Evolutionary conservation across 2,113 vertebrate genomes (phyloP).

Genomic region (Meleagris gallopavo): DNA sequence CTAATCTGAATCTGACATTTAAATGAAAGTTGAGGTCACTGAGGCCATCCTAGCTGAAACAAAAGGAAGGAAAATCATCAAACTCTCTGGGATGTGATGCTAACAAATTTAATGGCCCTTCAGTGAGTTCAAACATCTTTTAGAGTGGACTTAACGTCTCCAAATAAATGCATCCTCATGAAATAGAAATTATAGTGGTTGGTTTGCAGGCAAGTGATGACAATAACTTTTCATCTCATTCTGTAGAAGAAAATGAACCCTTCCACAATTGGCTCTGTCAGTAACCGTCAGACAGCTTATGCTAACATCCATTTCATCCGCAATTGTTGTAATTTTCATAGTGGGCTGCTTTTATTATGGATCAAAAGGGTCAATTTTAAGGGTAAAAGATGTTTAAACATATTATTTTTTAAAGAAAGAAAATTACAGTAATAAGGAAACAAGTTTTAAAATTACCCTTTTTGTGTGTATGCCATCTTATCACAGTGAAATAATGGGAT

Average conservation of each 20-base stretch:
- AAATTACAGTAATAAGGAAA: neutral
- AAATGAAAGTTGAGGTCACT: neutral
- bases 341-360: neutral
- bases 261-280: neutral
- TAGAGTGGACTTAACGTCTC: neutral
- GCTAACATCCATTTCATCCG: neutral
- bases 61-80: neutral
- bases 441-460: neutral
- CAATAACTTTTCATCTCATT: neutral
- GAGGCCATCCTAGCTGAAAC: neutral
- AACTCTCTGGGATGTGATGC: neutral
- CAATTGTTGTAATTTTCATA: neutral
- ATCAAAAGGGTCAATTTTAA: neutral
- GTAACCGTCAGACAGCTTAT: neutral
- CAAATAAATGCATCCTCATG: neutral
- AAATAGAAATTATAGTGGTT: neutral
- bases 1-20: neutral
- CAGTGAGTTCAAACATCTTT: neutral
- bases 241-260: neutral
- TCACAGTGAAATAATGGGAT: neutral
- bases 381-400: neutral
- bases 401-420: neutral
- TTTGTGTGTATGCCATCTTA: neutral
- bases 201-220: neutral
- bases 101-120: conserved; percentile 13